Conservation (phyloP, 2,888 invertebrate species). For the Drosophila paramelanica region DNA sequence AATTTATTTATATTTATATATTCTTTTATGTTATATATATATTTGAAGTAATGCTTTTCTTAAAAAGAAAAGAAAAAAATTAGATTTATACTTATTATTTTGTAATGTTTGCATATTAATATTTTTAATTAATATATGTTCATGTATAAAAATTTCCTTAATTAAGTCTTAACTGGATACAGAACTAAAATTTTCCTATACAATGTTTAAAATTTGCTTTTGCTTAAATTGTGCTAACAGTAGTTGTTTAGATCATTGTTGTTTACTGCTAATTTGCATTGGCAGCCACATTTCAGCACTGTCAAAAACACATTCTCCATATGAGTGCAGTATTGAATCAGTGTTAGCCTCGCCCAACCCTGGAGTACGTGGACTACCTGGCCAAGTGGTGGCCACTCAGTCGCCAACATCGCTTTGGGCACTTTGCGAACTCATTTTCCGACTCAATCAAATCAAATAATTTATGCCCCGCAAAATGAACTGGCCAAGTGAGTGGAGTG, state of each 20-base stretch:
- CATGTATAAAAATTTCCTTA: no score
- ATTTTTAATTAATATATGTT: background rate
- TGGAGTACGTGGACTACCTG: slow-evolving; percentile 28
- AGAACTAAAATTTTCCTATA: no score
- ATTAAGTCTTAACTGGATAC: no score
- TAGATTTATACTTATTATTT: no score
- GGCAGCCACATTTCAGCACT: slow-evolving; percentile 16
- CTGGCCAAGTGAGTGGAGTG: slow-evolving; percentile 76
- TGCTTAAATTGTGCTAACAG: slow-evolving; percentile 2
- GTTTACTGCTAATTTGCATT: slow-evolving; percentile 6
- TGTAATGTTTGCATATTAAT: no score
- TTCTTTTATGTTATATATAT: no score
- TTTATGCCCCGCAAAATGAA: slow-evolving; percentile 78
- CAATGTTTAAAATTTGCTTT: background rate
- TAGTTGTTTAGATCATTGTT: background rate
- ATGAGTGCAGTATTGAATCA: slow-evolving; percentile 11
- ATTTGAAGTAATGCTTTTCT: background rate
- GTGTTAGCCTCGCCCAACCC: slow-evolving; percentile 42
- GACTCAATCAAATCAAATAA: slow-evolving; percentile 84
- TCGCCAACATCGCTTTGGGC: slow-evolving; percentile 66
- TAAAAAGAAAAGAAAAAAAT: no score
- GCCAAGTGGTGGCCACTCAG: slow-evolving; percentile 31
- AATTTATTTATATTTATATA: background rate
- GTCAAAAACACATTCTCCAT: slow-evolving; percentile 20
- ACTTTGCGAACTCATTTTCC: slow-evolving; percentile 82